Base-by-base conservation (phyloP, 2,888 invertebrate genomes). In the Abrostola triplasia region DNA sequence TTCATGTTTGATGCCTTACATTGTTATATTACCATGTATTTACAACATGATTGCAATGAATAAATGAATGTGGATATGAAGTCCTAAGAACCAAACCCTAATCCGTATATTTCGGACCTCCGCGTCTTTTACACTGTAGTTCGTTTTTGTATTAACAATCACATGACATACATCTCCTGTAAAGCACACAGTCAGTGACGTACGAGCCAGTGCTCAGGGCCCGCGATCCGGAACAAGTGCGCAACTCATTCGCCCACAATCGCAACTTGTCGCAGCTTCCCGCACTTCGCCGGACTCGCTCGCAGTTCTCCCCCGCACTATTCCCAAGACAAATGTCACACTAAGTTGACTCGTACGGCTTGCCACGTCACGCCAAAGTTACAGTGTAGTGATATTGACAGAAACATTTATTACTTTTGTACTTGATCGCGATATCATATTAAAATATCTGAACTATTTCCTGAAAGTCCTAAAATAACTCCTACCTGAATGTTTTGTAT, bases 191-290 rank as follows among this genome's bases (percentile, higher is more conserved):
- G 53, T 57, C 56, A 38, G 24, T 50, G 44, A 64, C 70, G 36
- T 61, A 61, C 59, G 47, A 37, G 56, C 11, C 56, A 57, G 49
- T 50, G 10, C 50, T 37, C 13, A 24, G 41, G 42, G 24, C 57
- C 40, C 49, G 5, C 50, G 13, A 35, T 51, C 47, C 47, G 12
- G 42, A 66, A 70, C 59, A 35, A 61, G 55, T 53, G 55, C 7
- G 37, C 41, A 59, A 58, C 59, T 62, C 54, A 51, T 53, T 8
- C 41, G 38, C 37, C 60, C 62, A 24, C 56, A 63, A 44, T 56
- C 57, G 64, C 51, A 67, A 37, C 40, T 49, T 40, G 41, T 48
- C 55, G 44, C 55, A 49, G 54, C 50, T 52, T 12, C 59, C 36
- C 62, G 64, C 54, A 63, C 49, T 51, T 48, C 56, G 40, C 36